Evolutionary conservation across 1,140 invertebrate species (phyloP).

Genomic region (Aphelinus certus): DNA sequence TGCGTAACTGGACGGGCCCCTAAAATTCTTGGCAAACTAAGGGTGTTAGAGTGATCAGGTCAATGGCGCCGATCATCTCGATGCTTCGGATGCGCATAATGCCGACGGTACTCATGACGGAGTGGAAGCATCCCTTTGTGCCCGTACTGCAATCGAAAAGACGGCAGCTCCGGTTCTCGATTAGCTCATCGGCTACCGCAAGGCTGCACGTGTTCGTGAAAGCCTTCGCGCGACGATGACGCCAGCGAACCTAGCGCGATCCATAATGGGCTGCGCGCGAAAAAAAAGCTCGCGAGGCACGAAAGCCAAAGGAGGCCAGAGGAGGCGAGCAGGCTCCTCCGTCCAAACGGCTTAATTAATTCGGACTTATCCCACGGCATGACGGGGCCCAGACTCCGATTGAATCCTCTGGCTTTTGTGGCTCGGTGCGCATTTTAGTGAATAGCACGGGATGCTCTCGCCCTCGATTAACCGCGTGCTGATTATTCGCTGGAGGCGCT

Average conservation of each 20-base stretch:
- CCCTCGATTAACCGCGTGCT: conserved; percentile 42
- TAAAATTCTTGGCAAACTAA: too few relatives aligned
- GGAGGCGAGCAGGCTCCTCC: conserved; percentile 41
- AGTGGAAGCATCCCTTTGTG: too few relatives aligned
- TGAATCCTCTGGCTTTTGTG: conserved; percentile 58
- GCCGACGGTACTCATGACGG: too few relatives aligned
- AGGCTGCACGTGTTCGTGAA: conserved; percentile 45
- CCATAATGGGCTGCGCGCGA: neutral
- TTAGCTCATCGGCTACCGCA: conserved; percentile 65
- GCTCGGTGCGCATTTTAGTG: too few relatives aligned
- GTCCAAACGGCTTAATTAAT: conserved; percentile 62
- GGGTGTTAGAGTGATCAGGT: too few relatives aligned
- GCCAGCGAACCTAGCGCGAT: neutral
- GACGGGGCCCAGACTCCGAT: conserved; percentile 60
- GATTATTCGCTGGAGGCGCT: conserved; percentile 38
- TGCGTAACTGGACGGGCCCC: too few relatives aligned
- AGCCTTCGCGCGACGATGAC: conserved; percentile 35
- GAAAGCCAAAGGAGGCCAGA: conserved; percentile 5
- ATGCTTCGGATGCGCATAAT: too few relatives aligned
- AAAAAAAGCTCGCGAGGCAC: conserved; percentile 1
- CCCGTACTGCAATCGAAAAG: conserved; percentile 28
- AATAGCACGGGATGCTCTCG: conserved; percentile 3
- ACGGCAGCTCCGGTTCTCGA: conserved; percentile 57
- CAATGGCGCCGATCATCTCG: too few relatives aligned
- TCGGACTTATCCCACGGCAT: conserved; percentile 63